Evolutionary conservation across 2,113 vertebrate genomes (phyloP), one percentile per base, ranked within the genome.

Genomic region (Microtus richardsoni): DNA sequence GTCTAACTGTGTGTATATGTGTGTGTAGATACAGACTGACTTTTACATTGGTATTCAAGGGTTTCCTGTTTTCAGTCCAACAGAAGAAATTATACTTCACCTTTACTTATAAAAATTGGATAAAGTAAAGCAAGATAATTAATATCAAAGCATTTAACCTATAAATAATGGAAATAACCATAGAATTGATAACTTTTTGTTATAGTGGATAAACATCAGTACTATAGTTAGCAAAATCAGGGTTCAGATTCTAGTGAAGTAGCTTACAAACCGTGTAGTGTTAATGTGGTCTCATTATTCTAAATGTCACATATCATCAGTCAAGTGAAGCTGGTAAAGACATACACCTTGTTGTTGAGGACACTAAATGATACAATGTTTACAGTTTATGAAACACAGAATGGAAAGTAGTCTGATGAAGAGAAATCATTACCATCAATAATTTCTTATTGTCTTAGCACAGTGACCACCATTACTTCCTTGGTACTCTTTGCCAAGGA

Each of bases 11-110:
- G 13, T 79, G 58, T 94, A 7, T 94, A 12, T 41, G 30, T 74
- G 5, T n/a, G 17, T 91, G 8, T 47, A 47, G 2, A 41, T 2
- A 78, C 68, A 54, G 60, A 44, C 21, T 44, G 28, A 58, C 78
- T 93, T 85, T 89, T 24, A 87, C 44, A 75, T 93, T 94, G 12
- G 75, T 84, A 85, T 91, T 75, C 3, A 47, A 70, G 39, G 78
- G 30, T 70, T 68, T 74, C 70, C 16, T 92, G 24, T 88, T 93
- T 66, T n/a, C 64, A 91, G 70, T 78, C 17, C 1, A 74, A 39
- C 79, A 88, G 19, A 13, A 10, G 17, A 11, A 44, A 96, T 17
- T 70, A 39, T 89, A 93, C 39, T 78, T 95, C 94, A 95, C 94
- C 11, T 58, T 88, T 89, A 71, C 49, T 93, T 90, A 89, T 30